Percentiles rank a stretch among this genome's conserved stretches.
Conservation (phyloP, 1,140 invertebrate genomes). For the Aphaenogaster rudis region DNA sequence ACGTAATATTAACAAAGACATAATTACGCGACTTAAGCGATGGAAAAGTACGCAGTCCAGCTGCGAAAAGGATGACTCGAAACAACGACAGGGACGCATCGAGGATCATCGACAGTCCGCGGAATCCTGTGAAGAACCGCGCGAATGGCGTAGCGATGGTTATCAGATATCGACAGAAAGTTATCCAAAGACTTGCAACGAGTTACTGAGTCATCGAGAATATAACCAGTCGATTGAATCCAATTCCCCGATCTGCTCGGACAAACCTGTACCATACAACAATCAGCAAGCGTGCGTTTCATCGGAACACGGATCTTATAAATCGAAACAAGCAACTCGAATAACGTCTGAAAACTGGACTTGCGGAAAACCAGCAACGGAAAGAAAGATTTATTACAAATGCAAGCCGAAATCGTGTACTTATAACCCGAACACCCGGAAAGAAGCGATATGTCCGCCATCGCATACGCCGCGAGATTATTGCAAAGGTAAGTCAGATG, state of each 20-base stretch:
- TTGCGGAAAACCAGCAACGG: conserved; percentile 1
- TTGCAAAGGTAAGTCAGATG: neutral
- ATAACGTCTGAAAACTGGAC: neutral
- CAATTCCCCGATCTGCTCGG: neutral
- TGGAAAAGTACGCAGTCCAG: neutral
- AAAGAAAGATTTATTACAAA: conserved; percentile 17
- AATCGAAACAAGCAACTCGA: neutral
- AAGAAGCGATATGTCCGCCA: neutral
- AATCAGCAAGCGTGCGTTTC: conserved; percentile 20
- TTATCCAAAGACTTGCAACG: neutral
- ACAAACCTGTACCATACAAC: conserved; percentile 32
- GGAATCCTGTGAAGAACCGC: neutral
- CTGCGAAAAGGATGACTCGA: neutral
- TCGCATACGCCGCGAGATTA: neutral
- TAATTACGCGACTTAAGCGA: neutral
- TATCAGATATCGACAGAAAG: neutral
- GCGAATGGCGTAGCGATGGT: neutral
- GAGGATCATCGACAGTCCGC: conserved; percentile 27
- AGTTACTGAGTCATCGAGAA: conserved; percentile 15
- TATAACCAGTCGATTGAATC: conserved; percentile 34
- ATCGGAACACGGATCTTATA: neutral
- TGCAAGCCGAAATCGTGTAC: neutral
- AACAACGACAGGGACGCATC: neutral
- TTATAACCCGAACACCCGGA: neutral
- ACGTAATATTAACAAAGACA: neutral